Percentiles rank a stretch among this genome's conserved stretches.
Conservation (phyloP, 2,888 invertebrate genomes). For the Lochmaea crataegi region DNA sequence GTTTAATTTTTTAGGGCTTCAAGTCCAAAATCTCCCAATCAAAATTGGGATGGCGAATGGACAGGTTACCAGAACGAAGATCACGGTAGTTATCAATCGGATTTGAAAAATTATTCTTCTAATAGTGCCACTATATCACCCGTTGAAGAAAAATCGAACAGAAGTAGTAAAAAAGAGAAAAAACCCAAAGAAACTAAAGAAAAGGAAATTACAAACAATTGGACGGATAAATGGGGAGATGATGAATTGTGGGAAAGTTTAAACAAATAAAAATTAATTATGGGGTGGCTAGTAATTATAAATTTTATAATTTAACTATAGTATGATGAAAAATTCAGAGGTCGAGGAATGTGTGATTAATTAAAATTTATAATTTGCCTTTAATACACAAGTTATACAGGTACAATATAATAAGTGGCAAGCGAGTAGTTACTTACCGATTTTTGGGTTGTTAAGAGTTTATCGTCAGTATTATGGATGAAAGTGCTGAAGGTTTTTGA, state of each 20-base stretch:
- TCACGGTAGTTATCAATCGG: conserved; percentile 59
- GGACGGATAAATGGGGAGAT: conserved; percentile 68
- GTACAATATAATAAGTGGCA: too few species aligned
- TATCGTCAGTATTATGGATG: background rate
- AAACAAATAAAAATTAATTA: conserved; percentile 66
- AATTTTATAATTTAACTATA: background rate
- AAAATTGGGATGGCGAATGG: conserved; percentile 56
- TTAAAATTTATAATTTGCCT: too few species aligned
- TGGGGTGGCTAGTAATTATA: background rate
- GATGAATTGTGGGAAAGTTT: conserved; percentile 73
- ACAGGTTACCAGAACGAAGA: conserved; percentile 61
- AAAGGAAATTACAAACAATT: conserved; percentile 55
- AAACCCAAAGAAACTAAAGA: conserved; percentile 61
- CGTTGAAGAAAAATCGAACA: conserved; percentile 47
- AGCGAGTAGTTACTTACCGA: too few species aligned
- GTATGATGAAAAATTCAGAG: background rate
- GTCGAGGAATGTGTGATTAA: background rate
- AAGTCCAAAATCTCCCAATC: conserved; percentile 62
- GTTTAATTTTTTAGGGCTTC: conserved; percentile 58
- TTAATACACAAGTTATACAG: too few species aligned
- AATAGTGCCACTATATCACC: conserved; percentile 57
- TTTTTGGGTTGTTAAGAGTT: too few species aligned
- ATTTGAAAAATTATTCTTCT: conserved; percentile 54
- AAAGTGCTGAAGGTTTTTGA: too few species aligned
- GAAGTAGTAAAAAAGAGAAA: conserved; percentile 54